phyloP scores from a whole-genome alignment of 2,888 invertebrate genomes.

The Copidosoma aretas region DNA sequence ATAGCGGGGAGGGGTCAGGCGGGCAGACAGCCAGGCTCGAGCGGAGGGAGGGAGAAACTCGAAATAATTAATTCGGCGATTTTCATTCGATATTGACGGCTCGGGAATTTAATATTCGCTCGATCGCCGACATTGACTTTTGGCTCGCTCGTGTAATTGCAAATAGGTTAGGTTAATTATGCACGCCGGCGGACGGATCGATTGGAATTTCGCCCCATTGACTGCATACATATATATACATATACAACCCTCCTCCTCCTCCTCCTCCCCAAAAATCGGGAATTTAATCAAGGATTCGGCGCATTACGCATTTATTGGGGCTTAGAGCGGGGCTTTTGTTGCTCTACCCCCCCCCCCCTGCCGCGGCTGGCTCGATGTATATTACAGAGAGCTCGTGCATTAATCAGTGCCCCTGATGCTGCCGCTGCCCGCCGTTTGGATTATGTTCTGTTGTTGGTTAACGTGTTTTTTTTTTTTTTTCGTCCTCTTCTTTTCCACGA shows the following conservation, averaged over 20 bases:
- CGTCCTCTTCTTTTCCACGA: too few species aligned
- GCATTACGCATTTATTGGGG: constrained; percentile 35
- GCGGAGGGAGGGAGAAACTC: constrained; percentile 3
- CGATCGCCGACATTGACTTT: constrained; percentile 26
- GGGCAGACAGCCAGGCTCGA: neutral
- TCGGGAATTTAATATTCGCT: constrained; percentile 33
- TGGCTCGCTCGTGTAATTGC: constrained; percentile 28
- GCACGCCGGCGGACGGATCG: constrained; percentile 29
- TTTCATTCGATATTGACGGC: constrained; percentile 11
- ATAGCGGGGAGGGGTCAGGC: neutral
- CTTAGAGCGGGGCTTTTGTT: constrained; percentile 14
- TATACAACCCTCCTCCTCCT: neutral
- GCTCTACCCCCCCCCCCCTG: too few species aligned
- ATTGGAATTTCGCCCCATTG: constrained; percentile 36
- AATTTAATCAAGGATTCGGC: constrained; percentile 30
- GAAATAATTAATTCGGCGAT: constrained; percentile 30
- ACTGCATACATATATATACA: constrained; percentile 4
- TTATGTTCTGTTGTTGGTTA: too few species aligned
- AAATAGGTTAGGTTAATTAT: constrained; percentile 37
- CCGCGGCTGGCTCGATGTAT: too few species aligned
- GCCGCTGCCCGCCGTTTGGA: too few species aligned
- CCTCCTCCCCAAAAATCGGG: constrained; percentile 19
- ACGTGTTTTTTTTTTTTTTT: too few species aligned
- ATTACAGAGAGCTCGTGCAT: too few species aligned
- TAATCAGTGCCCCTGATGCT: too few species aligned